A percentile compares a stretch with the other conserved stretches of the same genome.
phyloP scores from a whole-genome alignment of 2,888 invertebrate genomes.

The Lydus trimaculatus region DNA sequence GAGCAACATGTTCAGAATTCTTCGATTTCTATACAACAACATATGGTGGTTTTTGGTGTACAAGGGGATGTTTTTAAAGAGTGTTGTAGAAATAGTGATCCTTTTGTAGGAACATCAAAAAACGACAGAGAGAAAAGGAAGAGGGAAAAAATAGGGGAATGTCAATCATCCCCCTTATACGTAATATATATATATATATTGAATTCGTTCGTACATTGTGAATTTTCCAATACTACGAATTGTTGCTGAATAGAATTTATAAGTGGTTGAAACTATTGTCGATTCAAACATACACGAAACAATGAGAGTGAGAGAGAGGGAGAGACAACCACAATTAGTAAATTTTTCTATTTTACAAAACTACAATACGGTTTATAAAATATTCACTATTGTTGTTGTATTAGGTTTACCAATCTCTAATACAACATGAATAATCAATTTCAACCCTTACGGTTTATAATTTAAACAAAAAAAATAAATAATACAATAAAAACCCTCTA shows the following conservation, averaged over 20 bases:
- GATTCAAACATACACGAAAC: neutral
- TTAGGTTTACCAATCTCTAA: too few species aligned
- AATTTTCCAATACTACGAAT: slow-evolving; percentile 45
- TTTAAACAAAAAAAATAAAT: too few species aligned
- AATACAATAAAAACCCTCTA: too few species aligned
- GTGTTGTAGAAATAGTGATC: slow-evolving; percentile 3
- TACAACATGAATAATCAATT: neutral
- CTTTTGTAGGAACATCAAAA: slow-evolving; percentile 17
- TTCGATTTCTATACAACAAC: neutral
- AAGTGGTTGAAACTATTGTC: slow-evolving; percentile 29
- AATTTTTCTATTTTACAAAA: neutral
- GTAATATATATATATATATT: slow-evolving; percentile 40
- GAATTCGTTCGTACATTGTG: slow-evolving; percentile 47
- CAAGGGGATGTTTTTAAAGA: slow-evolving; percentile 5
- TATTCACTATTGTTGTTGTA: too few species aligned
- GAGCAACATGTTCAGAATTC: neutral
- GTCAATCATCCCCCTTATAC: slow-evolving; percentile 50
- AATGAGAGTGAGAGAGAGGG: neutral
- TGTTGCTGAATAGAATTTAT: slow-evolving; percentile 49
- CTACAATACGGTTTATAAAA: neutral
- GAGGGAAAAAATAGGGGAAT: slow-evolving; percentile 50
- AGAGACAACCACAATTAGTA: neutral
- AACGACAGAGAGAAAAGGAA: slow-evolving; percentile 30
- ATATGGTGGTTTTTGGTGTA: neutral
- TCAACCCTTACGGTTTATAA: neutral